Conservation (phyloP, 1,140 invertebrate species). For the Drosophila nannoptera region DNA sequence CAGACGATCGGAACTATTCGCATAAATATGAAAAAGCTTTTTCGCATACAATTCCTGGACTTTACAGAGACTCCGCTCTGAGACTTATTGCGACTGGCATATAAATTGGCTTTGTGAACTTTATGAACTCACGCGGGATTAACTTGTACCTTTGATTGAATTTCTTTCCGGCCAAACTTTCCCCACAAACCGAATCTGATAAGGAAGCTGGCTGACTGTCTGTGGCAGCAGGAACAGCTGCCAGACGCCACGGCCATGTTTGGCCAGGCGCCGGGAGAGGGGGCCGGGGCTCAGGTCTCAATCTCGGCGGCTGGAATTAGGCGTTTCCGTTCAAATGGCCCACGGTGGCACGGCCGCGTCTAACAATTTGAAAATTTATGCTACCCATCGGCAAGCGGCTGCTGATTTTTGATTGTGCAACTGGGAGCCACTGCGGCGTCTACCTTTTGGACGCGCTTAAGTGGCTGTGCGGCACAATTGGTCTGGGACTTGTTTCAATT, state of each 20-base stretch:
- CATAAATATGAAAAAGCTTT: neutral
- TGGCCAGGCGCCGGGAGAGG: neutral
- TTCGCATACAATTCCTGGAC: neutral
- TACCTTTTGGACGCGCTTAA: conserved; percentile 63
- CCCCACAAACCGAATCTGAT: conserved; percentile 53
- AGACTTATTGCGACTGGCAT: conserved; percentile 53
- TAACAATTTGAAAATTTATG: conserved; percentile 77
- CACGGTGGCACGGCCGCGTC: conserved; percentile 20
- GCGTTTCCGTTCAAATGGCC: conserved; percentile 70
- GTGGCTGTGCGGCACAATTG: conserved; percentile 70
- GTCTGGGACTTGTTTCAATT: conserved; percentile 78
- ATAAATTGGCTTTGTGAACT: conserved; percentile 75
- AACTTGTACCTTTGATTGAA: conserved; percentile 78
- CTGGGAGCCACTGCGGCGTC: conserved; percentile 60
- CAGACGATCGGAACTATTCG: neutral
- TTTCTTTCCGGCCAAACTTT: conserved; percentile 62
- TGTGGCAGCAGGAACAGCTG: conserved; percentile 58
- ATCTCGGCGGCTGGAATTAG: conserved; percentile 72
- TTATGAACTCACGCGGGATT: conserved; percentile 77
- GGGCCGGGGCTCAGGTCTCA: conserved; percentile 32
- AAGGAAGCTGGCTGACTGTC: conserved; percentile 44
- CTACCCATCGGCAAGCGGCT: conserved; percentile 46
- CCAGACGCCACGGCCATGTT: conserved; percentile 45
- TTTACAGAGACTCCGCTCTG: conserved; percentile 18
- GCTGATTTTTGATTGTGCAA: conserved; percentile 76